Evolutionary conservation across 2,888 invertebrate species (phyloP), one percentile per base, ranked within the genome.

Genomic region (Pachydiplax longipennis): DNA sequence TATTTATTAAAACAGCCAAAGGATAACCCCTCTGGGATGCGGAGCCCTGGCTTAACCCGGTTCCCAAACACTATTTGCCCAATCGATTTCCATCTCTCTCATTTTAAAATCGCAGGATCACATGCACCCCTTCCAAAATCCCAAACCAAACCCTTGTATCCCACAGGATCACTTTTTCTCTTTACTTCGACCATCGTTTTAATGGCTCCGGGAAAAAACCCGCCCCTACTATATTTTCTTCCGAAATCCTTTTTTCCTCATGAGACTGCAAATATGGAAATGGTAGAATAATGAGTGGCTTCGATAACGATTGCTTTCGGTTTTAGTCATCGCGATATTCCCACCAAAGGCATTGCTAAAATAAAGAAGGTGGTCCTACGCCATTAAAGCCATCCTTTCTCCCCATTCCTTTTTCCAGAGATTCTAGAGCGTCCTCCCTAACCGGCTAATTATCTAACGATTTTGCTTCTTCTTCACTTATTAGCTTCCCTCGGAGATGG

Each of bases 401-500:
- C 15, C 58, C 37, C 37, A 5, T 37, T 87, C 61, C 22, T 40
- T 31, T 73, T 25, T 31, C 73, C 73, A 25, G 25, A 22, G 65
- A 25, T 73, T 73, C 73, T 31, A 3, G 25, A 10, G 73, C 73
- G 18, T 13, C 73, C 73, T 40, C 25, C 61, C 61, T 53, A 61
- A 22, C 87, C 61, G 31, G 53, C 87, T 87, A 87, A 87, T 87
- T 87, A 87, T 58, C 61, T 37, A 87, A 87, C 61, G 87, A 87
- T 87, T 87, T 87, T 61, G 61, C 87, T 87, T 61, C 87, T 87
- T 31, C 37, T 37, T 37, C 53, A 37, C 58, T 61, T 87, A 87
- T 61, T 61, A 87, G 87, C 87, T 58, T 35, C 82, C 15, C 13
- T 53, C 35, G 87, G 58, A 83, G 73, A 40, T 22, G 81, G 40